Evolutionary conservation across 2,888 invertebrate species (phyloP).

Genomic region (Heliothis peltigera): DNA sequence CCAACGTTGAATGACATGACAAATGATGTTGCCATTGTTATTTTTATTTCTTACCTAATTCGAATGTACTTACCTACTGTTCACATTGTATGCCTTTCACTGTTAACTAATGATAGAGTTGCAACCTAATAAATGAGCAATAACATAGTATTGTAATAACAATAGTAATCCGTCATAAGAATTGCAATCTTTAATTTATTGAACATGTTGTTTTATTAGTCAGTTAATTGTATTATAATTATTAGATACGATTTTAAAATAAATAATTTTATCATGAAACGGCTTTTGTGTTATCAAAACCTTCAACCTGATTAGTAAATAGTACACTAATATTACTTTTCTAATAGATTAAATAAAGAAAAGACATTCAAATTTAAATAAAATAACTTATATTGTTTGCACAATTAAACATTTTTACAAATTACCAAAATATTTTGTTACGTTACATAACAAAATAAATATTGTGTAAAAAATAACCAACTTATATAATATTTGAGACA

Average conservation of each 20-base stretch:
- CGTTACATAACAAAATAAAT: constrained; percentile 16
- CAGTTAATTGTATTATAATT: constrained; percentile 79
- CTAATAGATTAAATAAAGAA: not conserved
- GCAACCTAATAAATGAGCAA: constrained; percentile 53
- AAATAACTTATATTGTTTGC: constrained; percentile 11
- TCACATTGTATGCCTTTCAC: constrained; percentile 46
- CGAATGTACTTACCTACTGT: constrained; percentile 56
- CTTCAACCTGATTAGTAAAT: no score
- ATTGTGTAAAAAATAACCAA: constrained; percentile 1
- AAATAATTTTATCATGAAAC: constrained; percentile 77
- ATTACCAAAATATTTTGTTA: not conserved
- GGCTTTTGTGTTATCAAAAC: constrained; percentile 35
- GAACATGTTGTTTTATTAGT: constrained; percentile 73
- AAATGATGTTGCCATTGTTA: constrained; percentile 9
- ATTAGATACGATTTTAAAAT: constrained; percentile 82
- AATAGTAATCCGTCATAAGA: constrained; percentile 63
- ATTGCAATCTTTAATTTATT: constrained; percentile 76
- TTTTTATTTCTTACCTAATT: constrained; percentile 26
- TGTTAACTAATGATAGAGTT: constrained; percentile 43
- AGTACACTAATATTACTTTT: not conserved
- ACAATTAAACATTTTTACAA: constrained; percentile 8
- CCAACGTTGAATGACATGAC: constrained; percentile 41
- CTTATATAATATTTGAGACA: constrained; percentile 9
- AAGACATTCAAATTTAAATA: not conserved
- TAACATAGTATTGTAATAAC: constrained; percentile 55